phyloP scores from a whole-genome alignment of 2,113 vertebrate genomes.

The Lasiurus cinereus region DNA sequence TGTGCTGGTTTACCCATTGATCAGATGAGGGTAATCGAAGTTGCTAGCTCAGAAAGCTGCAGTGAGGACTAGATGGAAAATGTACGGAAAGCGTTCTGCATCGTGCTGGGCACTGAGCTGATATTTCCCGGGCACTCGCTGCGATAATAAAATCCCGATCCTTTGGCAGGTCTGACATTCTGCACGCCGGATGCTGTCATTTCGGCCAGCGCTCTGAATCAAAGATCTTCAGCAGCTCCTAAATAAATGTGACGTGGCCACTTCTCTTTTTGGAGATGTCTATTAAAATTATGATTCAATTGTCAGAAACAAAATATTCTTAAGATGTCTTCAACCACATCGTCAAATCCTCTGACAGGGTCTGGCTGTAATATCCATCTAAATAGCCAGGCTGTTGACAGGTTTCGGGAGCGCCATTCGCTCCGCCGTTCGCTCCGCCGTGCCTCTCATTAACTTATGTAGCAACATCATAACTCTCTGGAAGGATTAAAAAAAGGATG shows the following conservation, averaged over 20 bases:
- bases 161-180: slow-evolving; percentile 73
- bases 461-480: slow-evolving; percentile 77
- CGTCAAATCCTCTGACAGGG: slow-evolving; percentile 80
- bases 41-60: neutral
- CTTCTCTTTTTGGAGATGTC: slow-evolving; percentile 79
- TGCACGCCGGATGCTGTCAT: slow-evolving; percentile 48
- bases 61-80: neutral
- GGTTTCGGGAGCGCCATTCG: slow-evolving; percentile 70
- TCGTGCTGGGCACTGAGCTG: neutral
- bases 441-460: slow-evolving; percentile 73
- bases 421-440: slow-evolving; percentile 65
- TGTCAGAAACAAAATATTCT: slow-evolving; percentile 82
- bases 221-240: slow-evolving; percentile 74
- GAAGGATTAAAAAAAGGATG: slow-evolving; percentile 52
- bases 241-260: slow-evolving; percentile 74
- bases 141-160: slow-evolving; percentile 66
- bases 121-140: slow-evolving; percentile 68
- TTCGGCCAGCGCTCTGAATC: slow-evolving; percentile 71
- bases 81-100: neutral
- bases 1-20: slow-evolving; percentile 16
- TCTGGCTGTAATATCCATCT: slow-evolving; percentile 78
- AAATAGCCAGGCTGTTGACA: slow-evolving; percentile 74
- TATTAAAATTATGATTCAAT: slow-evolving; percentile 80
- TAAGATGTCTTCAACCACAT: slow-evolving; percentile 79
- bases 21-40: slow-evolving; percentile 5